Base-by-base conservation (phyloP, 1,140 invertebrate genomes). In the Drosophila erecta region DNA sequence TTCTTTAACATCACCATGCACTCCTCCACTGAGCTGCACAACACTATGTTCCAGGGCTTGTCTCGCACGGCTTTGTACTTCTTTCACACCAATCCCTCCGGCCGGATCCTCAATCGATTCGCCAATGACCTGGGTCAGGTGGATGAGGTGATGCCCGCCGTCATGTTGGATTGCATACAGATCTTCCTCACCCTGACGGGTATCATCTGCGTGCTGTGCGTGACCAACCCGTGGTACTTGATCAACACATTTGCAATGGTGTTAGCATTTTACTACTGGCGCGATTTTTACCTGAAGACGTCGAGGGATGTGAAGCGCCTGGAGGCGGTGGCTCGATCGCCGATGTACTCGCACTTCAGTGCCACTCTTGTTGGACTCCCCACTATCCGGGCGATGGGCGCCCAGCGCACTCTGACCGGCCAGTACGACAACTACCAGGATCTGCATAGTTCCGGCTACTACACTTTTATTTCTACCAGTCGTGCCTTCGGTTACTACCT, bases 291-390 rank as follows among this genome's bases (percentile, higher is more conserved):
- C 91, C 93, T 99, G 10, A 93, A 94, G 30, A 96, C 97, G 0
- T 97, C 96, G 33, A 93, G 97, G 47, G 96, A 96, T 92, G 94
- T 98, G 24, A 98, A 98, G 93, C 94, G 97, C 62, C 94, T 98
- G 60, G 97, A 98, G 94, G 97, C 96, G 51, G 70, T 92, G 95
- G 95, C 95, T 51, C 94, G 95, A 51, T 96, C 95, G 86, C 97
- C 97, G 3, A 94, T 97, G 14, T 97, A 96, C 81, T 96, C 96
- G 3, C 96, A 97, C 61, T 93, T 97, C 0, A 95, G 94, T 50
- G 93, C 96, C 2, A 95, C 96, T 0, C 65, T 97, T 7, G 94
- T 94, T 76, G 97, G 97, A 10, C 85, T 97, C 12, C 93, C 95
- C 12, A 97, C 96, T 0, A 96, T 97, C 11, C 93, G 96, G 71